These are phyloP conservation scores for Tachysurus vachellii DNA, from an alignment of 2,113 vertebrate species.

Conservation along the genomic window DNA sequence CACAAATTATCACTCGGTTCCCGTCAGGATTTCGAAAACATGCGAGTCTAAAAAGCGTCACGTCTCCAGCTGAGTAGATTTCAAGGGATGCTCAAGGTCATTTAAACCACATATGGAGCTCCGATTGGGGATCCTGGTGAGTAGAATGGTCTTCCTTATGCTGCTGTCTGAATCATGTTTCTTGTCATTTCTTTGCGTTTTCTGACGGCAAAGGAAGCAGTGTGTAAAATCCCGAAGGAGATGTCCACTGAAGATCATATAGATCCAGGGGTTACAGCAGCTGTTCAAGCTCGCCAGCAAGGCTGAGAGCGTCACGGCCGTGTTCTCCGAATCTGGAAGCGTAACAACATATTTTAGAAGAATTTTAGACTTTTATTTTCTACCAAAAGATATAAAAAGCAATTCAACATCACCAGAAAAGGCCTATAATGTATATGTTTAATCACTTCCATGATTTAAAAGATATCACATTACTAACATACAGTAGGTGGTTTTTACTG, in stretches of 20 bases:
- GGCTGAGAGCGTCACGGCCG: constrained; percentile 84
- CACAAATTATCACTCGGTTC: background rate
- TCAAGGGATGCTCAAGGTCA: constrained; percentile 74
- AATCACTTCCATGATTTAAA: background rate
- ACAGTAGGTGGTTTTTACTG: too few species aligned
- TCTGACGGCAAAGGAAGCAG: constrained; percentile 81
- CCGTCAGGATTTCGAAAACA: background rate
- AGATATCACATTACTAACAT: background rate
- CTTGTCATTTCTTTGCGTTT: constrained; percentile 68
- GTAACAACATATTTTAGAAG: constrained; percentile 40
- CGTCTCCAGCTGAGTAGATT: constrained; percentile 44
- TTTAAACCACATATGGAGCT: constrained; percentile 81
- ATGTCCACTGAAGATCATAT: constrained; percentile 98
- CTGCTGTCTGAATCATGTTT: constrained; percentile 91
- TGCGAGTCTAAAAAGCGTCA: background rate
- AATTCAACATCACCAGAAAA: background rate
- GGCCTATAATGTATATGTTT: background rate
- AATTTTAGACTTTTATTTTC: background rate
- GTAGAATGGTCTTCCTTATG: constrained; percentile 81
- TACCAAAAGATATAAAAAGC: background rate
- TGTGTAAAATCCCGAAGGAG: constrained; percentile 88
- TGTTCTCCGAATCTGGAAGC: constrained; percentile 86
- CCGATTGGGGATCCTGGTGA: constrained; percentile 78
- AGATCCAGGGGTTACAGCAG: constrained; percentile 98
- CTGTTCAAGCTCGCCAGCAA: constrained; percentile 93